A percentile compares a stretch with the other conserved stretches of the same genome.
Conservation (phyloP, 2,888 invertebrate species). For the Willowsia nigromaculata region DNA sequence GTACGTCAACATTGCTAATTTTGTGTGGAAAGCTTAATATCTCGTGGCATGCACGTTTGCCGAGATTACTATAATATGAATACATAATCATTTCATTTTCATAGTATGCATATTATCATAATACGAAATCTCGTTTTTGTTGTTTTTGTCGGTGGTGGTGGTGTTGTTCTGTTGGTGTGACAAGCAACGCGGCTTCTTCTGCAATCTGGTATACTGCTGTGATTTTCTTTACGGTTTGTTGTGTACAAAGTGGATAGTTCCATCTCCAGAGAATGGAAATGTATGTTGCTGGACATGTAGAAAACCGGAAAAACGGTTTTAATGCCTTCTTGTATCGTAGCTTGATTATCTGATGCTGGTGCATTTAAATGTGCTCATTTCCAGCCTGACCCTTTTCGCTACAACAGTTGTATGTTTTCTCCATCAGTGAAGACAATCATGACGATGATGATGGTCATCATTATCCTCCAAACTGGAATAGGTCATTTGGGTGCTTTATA, state of each 20-base stretch:
- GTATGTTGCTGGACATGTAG: neutral
- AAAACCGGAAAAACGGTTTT: conserved; percentile 36
- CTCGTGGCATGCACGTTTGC: conserved; percentile 48
- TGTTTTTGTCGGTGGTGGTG: neutral
- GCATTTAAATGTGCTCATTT: conserved; percentile 72
- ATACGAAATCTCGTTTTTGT: conserved; percentile 9
- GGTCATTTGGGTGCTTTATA: conserved; percentile 72
- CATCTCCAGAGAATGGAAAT: conserved; percentile 13
- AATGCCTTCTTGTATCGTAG: conserved; percentile 10
- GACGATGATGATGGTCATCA: neutral
- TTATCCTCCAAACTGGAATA: conserved; percentile 54
- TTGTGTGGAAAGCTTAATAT: conserved; percentile 54
- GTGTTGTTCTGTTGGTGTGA: neutral
- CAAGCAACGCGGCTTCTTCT: neutral
- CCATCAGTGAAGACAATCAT: conserved; percentile 24
- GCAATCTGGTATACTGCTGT: neutral
- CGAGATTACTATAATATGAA: conserved; percentile 1
- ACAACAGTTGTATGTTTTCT: neutral
- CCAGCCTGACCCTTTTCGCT: conserved; percentile 11
- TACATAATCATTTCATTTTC: conserved; percentile 31
- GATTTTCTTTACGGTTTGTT: neutral
- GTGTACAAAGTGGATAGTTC: neutral
- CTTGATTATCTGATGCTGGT: conserved; percentile 32
- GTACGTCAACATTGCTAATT: conserved; percentile 63
- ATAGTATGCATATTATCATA: conserved; percentile 31